Conservation (phyloP, 2,797 vertebrate genomes). For the Urosaurus nigricauda region DNA sequence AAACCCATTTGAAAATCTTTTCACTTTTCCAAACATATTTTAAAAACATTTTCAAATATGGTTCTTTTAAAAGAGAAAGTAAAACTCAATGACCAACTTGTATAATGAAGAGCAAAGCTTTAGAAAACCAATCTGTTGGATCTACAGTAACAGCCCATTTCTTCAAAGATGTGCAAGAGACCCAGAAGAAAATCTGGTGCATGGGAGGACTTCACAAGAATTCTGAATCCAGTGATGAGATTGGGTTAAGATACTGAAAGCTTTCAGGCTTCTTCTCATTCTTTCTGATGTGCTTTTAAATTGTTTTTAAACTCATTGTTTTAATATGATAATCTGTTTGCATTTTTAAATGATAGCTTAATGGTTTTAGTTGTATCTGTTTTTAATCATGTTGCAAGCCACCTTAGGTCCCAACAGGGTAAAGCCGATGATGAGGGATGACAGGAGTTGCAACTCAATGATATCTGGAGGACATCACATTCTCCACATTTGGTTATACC, state of each 20-base stretch:
- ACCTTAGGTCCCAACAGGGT: too few relatives aligned
- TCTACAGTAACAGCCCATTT: conserved; percentile 66
- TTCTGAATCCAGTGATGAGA: too few relatives aligned
- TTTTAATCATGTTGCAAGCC: too few relatives aligned
- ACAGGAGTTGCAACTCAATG: not conserved
- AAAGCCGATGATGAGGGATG: too few relatives aligned
- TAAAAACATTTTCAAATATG: conserved; percentile 73
- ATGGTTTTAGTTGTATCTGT: too few relatives aligned
- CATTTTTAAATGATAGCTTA: too few relatives aligned
- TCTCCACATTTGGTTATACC: too few relatives aligned
- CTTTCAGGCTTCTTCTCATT: too few relatives aligned
- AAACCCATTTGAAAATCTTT: conserved; percentile 63
- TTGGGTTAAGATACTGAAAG: too few relatives aligned
- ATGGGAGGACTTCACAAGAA: conserved; percentile 42
- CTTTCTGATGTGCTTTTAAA: too few relatives aligned
- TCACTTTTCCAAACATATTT: conserved; percentile 74
- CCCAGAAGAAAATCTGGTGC: conserved; percentile 60
- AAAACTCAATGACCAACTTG: not conserved
- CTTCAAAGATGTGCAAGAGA: conserved; percentile 65
- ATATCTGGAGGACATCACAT: not conserved
- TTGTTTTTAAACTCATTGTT: too few relatives aligned
- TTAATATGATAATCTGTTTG: too few relatives aligned
- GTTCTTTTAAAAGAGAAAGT: conserved; percentile 72
- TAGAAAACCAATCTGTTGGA: conserved; percentile 65
- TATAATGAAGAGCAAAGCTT: conserved; percentile 47